Evolutionary conservation across 2,113 vertebrate species (phyloP).

Genomic region (Lasiurus cinereus): DNA sequence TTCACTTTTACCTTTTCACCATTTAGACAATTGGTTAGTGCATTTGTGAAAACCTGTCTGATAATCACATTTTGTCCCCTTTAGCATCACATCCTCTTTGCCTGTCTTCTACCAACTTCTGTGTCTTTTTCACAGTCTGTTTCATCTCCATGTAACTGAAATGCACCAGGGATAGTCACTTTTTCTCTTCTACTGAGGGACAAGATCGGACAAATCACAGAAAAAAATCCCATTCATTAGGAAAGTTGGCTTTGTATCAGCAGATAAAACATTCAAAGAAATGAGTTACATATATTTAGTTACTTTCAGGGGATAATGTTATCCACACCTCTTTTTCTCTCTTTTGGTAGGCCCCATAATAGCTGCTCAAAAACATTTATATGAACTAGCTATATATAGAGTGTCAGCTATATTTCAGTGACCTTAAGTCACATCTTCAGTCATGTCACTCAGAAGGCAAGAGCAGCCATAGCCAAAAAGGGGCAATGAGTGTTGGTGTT

Average conservation of each 20-base stretch:
- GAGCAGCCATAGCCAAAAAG: not conserved
- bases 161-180: not conserved
- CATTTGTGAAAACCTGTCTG: constrained; percentile 11
- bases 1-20: constrained; percentile 52
- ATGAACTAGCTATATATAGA: not conserved
- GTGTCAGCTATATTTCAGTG: not conserved
- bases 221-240: constrained; percentile 73
- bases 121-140: not conserved
- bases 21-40: constrained; percentile 26
- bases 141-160: constrained; percentile 63
- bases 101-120: constrained; percentile 6
- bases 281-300: not conserved
- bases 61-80: constrained; percentile 15
- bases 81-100: not conserved
- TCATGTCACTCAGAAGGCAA: not conserved
- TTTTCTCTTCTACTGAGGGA: constrained; percentile 20
- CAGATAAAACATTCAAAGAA: constrained; percentile 59
- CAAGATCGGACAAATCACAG: constrained; percentile 38
- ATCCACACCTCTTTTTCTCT: constrained; percentile 21
- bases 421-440: not conserved
- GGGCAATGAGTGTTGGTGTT: not conserved
- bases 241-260: constrained; percentile 40
- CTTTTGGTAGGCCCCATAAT: not conserved
- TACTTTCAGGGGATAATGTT: not conserved
- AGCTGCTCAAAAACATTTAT: not conserved